Percentiles rank a stretch among this genome's conserved stretches.
Conservation (phyloP, 2,113 vertebrate species). For the Vulpes vulpes region DNA sequence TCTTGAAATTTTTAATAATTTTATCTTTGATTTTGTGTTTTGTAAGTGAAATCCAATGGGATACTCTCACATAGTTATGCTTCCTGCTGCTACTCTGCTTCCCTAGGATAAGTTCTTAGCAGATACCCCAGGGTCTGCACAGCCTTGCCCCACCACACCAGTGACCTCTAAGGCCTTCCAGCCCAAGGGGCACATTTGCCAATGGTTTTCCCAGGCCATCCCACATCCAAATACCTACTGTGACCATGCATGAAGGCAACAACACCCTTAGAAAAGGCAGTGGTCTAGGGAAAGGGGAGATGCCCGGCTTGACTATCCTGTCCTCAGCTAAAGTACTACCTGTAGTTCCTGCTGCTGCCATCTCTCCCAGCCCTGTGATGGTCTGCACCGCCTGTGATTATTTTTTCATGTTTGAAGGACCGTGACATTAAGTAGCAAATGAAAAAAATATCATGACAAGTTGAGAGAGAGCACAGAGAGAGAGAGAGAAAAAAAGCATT, state of each 20-base stretch:
- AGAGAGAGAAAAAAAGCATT: not conserved
- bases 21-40: not conserved
- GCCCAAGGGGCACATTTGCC: rapidly evolving
- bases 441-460: not conserved
- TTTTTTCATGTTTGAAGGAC: not conserved
- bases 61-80: too few relatives aligned
- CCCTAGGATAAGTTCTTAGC: not conserved
- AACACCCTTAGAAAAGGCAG: not conserved
- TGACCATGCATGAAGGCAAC: too few relatives aligned
- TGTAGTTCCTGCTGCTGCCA: rapidly evolving
- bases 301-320: not conserved
- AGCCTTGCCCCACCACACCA: not conserved
- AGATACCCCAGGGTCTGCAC: not conserved
- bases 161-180: not conserved
- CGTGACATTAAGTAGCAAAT: not conserved
- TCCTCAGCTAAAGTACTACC: too few relatives aligned
- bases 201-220: not conserved
- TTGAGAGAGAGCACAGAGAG: not conserved
- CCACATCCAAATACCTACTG: not conserved
- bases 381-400: not conserved
- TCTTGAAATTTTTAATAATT: not conserved
- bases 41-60: not conserved
- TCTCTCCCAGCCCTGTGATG: not conserved
- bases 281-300: not conserved
- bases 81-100: not conserved